Conservation (phyloP, 2,113 vertebrate genomes). For the Megalops atlanticus region DNA sequence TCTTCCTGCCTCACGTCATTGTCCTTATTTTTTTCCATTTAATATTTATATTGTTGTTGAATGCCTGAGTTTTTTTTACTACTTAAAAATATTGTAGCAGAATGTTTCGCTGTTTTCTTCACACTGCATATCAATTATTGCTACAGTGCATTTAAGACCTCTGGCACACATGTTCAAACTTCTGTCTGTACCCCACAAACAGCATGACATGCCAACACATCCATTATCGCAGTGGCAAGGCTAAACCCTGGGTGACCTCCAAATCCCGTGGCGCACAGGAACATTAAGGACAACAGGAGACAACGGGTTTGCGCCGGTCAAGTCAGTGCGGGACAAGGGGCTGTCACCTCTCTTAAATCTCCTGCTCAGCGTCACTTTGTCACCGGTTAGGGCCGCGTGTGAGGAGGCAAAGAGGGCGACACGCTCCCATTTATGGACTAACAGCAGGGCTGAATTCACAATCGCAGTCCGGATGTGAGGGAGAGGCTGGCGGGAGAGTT, state of each 20-base stretch:
- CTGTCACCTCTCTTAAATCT: conserved; percentile 35
- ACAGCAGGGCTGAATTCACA: conserved; percentile 72
- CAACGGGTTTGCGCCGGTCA: conserved; percentile 20
- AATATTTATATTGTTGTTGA: background rate
- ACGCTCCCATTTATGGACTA: conserved; percentile 54
- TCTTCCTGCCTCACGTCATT: background rate
- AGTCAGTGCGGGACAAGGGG: conserved; percentile 42
- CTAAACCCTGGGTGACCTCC: background rate
- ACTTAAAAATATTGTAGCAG: background rate
- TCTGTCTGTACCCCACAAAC: background rate
- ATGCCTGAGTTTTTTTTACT: background rate
- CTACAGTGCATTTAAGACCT: conserved; percentile 1
- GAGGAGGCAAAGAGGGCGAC: conserved; percentile 19
- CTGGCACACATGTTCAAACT: background rate
- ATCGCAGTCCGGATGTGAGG: conserved; percentile 63
- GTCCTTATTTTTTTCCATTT: background rate
- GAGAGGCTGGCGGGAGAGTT: conserved; percentile 57
- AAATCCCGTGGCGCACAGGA: conserved; percentile 21
- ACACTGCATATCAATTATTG: background rate
- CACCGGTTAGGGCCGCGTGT: conserved; percentile 37
- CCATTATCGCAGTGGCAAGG: conserved; percentile 38
- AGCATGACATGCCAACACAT: conserved; percentile 37
- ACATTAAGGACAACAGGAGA: conserved; percentile 8
- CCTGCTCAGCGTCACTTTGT: conserved; percentile 49
- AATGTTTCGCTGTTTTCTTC: background rate